Evolutionary conservation across 2,888 invertebrate species (phyloP), one percentile per base, ranked within the genome.

Genomic region (Pollenia angustigena): DNA sequence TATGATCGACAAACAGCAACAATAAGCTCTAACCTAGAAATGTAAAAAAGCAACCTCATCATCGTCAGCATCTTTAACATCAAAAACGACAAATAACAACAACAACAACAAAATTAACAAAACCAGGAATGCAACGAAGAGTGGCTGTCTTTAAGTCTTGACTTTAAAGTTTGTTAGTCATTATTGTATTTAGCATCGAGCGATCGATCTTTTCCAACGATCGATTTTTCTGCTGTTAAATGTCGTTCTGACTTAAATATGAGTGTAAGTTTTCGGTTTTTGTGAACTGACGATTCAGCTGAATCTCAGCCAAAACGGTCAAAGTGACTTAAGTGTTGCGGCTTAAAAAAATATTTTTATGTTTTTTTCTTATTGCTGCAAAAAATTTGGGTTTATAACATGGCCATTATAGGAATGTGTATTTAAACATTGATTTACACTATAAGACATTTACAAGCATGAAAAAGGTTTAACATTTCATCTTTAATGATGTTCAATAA

Each of bases 401-500:
- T 72, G 68, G 16, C 42, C 52, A 16, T 48, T 56, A 60, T 42
- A 56, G 46, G 46, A 16, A 4, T 66, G 9, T 32, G 0, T 42
- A 18, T 66, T 52, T 64, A 56, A 71, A 42, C 42, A 50, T 32
- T 80, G 79, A 79, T 78, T 69, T 72, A n/a, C 52, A 48, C 62
- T 64, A 74, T 16, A 72, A 66, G 54, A 56, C 48, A 62, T 80
- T 75, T 80, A 87, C 78, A 83, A 88, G 87, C 88, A 87, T 87
- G 84, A 87, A 88, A 88, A 85, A 78, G 88, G 88, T 86, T 88
- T 88, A 87, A 83, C 87, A 75, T 83, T 88, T 87, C 56, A 74
- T 46, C 44, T 81, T 87, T 88, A 88, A 88, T 88, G 88, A 86
- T 75, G 71, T 82, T 88, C 81, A 85, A 87, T 84, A 79, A 84